Percentiles rank a stretch among this genome's conserved stretches.
Evolutionary conservation across 1,140 invertebrate genomes (phyloP).

Genomic region (Drosophila arizonae): DNA sequence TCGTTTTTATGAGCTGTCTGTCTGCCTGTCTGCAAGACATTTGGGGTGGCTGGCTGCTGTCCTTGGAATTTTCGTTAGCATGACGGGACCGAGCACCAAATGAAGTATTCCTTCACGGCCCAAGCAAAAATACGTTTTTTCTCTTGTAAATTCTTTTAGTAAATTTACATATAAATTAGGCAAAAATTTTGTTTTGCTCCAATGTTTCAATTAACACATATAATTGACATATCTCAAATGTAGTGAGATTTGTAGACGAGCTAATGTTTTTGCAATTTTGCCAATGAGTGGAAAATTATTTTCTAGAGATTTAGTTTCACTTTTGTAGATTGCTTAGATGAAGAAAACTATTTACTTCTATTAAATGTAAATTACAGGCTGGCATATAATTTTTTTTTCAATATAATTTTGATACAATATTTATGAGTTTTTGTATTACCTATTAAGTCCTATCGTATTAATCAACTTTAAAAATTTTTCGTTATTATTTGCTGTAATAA

Average conservation of each 20-base stretch:
- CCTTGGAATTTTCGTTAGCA: slow-evolving; percentile 6
- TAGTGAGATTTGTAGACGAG: neutral
- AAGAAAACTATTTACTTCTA: no score
- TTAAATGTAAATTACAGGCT: no score
- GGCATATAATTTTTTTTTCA: no score
- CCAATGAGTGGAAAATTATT: no score
- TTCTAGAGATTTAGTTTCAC: no score
- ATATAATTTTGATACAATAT: no score
- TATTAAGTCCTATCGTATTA: no score
- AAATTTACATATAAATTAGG: slow-evolving; percentile 81
- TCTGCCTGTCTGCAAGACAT: slow-evolving; percentile 12
- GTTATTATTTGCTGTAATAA: no score
- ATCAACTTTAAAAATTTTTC: no score
- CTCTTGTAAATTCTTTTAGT: slow-evolving; percentile 37
- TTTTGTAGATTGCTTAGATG: no score
- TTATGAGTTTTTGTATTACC: no score
- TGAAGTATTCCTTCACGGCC: neutral
- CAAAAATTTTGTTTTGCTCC: slow-evolving; percentile 51
- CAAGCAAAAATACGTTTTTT: slow-evolving; percentile 1
- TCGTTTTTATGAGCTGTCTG: slow-evolving; percentile 65
- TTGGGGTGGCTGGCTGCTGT: slow-evolving; percentile 29
- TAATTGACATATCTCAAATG: slow-evolving; percentile 55
- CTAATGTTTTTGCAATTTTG: neutral
- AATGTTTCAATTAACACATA: slow-evolving; percentile 59
- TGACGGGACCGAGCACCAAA: slow-evolving; percentile 5